These are phyloP conservation scores for Phocoena phocoena DNA, from an alignment of 2,113 vertebrate genomes.

Conservation along the genomic window DNA sequence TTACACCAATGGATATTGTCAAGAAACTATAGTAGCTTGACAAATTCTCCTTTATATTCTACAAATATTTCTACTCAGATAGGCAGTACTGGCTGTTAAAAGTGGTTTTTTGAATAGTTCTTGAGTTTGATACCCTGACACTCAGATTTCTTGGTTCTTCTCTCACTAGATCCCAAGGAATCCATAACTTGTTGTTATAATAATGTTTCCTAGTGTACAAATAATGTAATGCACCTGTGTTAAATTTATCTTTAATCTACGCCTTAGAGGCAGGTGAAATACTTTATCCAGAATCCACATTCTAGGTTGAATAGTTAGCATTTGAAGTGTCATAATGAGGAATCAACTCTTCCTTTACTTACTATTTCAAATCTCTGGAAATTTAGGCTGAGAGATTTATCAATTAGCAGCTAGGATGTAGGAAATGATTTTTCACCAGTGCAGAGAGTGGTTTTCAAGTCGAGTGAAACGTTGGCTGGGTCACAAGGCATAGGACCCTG, in stretches of 20 bases:
- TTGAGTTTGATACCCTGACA: background rate
- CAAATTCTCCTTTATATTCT: background rate
- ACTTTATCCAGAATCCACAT: background rate
- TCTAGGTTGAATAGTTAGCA: background rate
- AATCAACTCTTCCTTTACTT: background rate
- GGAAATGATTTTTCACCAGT: background rate
- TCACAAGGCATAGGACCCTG: background rate
- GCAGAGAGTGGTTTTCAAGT: background rate
- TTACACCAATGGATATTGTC: fast-evolving
- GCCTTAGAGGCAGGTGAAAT: background rate
- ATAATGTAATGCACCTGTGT: background rate
- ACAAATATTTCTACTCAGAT: background rate
- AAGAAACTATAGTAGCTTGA: background rate
- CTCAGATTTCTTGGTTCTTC: background rate
- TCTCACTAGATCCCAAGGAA: background rate
- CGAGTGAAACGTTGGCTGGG: background rate
- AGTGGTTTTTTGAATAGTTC: background rate
- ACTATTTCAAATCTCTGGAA: background rate
- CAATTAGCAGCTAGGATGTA: background rate
- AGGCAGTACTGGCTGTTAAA: background rate
- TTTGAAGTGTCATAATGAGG: background rate
- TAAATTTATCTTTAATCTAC: background rate
- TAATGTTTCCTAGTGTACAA: background rate
- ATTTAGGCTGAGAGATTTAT: background rate
- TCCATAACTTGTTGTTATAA: background rate